Percentiles rank a stretch among this genome's conserved stretches.
phyloP scores from a whole-genome alignment of 2,113 vertebrate genomes.

The Brachyistius frenatus region DNA sequence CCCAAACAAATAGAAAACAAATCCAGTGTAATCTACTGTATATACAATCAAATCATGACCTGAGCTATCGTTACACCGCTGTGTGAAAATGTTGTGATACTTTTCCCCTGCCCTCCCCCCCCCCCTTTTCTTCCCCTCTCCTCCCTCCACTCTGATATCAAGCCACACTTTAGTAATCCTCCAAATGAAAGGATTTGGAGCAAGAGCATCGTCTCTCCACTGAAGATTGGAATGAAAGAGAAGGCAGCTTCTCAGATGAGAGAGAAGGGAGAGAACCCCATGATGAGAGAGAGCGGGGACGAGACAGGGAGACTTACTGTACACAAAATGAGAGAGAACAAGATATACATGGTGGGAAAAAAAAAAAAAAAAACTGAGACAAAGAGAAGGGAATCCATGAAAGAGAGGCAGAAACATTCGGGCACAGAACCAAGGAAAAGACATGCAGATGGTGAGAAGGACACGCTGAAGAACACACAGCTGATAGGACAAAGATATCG shows the following conservation, averaged over 20 bases:
- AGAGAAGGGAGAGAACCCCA: slow-evolving; percentile 57
- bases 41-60: slow-evolving; percentile 31
- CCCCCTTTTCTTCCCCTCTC: slow-evolving; percentile 16
- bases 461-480: neutral
- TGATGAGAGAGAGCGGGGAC: slow-evolving; percentile 51
- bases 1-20: slow-evolving; percentile 5
- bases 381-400: slow-evolving; percentile 36
- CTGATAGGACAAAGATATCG: neutral
- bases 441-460: neutral
- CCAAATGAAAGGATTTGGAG: slow-evolving; percentile 83
- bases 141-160: slow-evolving; percentile 76
- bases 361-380: slow-evolving; percentile 2
- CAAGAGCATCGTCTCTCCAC: slow-evolving; percentile 73
- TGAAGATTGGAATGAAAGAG: slow-evolving; percentile 79
- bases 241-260: slow-evolving; percentile 71
- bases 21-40: slow-evolving; percentile 23
- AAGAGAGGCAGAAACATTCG: slow-evolving; percentile 1
- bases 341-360: slow-evolving; percentile 1
- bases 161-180: slow-evolving; percentile 82
- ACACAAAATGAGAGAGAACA: slow-evolving; percentile 40
- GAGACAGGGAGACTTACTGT: slow-evolving; percentile 33
- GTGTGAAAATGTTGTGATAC: slow-evolving; percentile 70
- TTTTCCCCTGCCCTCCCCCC: slow-evolving; percentile 56
- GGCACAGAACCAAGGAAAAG: slow-evolving; percentile 7
- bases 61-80: slow-evolving; percentile 30